Evolutionary conservation across 2,113 vertebrate species (phyloP).

Genomic region (Bujurquina vittata): DNA sequence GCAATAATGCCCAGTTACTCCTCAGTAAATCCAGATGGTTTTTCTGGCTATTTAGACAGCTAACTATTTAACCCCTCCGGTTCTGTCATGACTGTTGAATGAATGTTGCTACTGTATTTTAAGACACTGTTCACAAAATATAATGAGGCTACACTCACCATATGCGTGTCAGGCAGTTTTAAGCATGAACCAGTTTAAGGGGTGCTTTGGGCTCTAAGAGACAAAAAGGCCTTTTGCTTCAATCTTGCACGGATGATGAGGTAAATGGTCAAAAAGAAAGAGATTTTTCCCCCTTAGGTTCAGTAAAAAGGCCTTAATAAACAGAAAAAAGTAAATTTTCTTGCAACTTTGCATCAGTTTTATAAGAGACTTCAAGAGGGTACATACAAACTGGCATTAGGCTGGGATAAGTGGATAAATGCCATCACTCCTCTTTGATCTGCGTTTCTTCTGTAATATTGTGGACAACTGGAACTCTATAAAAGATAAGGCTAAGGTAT

Average conservation of each 20-base stretch:
- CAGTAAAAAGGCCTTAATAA: slow-evolving; percentile 39
- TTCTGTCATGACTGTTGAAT: not conserved
- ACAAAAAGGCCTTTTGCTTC: slow-evolving; percentile 40
- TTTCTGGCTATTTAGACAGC: not conserved
- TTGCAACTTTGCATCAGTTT: slow-evolving; percentile 56
- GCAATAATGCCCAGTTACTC: not conserved
- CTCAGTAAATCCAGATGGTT: too few species aligned
- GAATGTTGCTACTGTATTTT: not conserved
- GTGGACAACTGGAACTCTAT: slow-evolving; percentile 37
- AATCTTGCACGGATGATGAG: slow-evolving; percentile 29
- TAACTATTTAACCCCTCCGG: not conserved
- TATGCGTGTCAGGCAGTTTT: slow-evolving; percentile 3
- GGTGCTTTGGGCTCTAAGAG: not conserved
- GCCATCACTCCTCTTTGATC: slow-evolving; percentile 63
- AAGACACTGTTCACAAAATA: not conserved
- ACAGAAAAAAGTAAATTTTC: slow-evolving; percentile 36
- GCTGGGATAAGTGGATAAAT: slow-evolving; percentile 63
- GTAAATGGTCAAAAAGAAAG: slow-evolving; percentile 46
- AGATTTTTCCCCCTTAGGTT: not conserved
- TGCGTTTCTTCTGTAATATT: slow-evolving; percentile 32
- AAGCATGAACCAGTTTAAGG: slow-evolving; percentile 10
- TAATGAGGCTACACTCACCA: not conserved
- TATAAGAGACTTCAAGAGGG: slow-evolving; percentile 56
- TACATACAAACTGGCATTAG: slow-evolving; percentile 62
- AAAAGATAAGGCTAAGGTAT: slow-evolving; percentile 26